Base-by-base conservation (phyloP, 2,797 vertebrate genomes). In the Propithecus perrieri region DNA sequence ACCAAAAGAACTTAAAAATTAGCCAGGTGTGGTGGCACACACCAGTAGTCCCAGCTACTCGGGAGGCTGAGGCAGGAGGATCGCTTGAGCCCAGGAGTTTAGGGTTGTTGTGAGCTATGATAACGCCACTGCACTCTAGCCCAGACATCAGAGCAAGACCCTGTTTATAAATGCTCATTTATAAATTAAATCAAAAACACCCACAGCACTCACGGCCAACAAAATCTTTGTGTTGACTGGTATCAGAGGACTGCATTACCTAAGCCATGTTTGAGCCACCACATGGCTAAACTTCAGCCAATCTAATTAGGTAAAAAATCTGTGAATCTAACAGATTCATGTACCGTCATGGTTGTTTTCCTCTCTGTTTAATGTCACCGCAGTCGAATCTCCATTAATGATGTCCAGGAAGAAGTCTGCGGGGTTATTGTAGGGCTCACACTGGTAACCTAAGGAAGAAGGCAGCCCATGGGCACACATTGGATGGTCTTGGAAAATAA, bases 341-440 rank as follows among this genome's bases (percentile, higher is more conserved):
- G 14, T 97, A 99, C 99, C 98, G 97, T 93, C n/a, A 35, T 97
- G 93, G 6, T 72, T 91, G 46, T 96, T 88, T 0, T 97, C 88
- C 0, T 92, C 96, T 97, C 98, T 99, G 84, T 92, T 98, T 95
- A 98, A 69, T 26, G 98, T 69, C 75, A 99, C 98, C 0, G 98
- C 97, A 0, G 98, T 98, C 11, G 98, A 99, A 94, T 99, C 99
- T 96, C 99, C 99, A 24, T 99, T 99, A 89, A 99, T 99, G 89
- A 99, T 63, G 11, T 99, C 99, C 97, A 99, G 98, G 91, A 99
- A 99, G 94, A 99, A 99, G 97, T 99, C 99, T 0, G 99, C 99
- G 17, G 99, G 99, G 96, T 99, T 99, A 98, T 99, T 99, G 98
- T 99, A 99, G 0, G 99, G 97, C 97, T 99, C 99, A 53, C 99